phyloP scores from a whole-genome alignment of 1,140 invertebrate genomes.

The Anoplophora glabripennis region DNA sequence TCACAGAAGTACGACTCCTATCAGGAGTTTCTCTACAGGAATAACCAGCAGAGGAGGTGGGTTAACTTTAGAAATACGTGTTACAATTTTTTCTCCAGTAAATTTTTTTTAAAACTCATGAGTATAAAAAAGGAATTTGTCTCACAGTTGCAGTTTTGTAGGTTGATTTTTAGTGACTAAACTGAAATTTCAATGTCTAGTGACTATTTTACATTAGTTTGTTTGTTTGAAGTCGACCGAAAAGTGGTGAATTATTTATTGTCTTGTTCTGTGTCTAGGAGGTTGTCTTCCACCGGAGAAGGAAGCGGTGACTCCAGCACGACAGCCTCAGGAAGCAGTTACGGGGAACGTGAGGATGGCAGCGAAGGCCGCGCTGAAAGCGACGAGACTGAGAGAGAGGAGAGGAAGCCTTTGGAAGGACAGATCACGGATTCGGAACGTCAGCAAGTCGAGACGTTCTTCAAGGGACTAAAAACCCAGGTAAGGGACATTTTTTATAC shows the following conservation, averaged over 20 bases:
- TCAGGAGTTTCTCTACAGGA: constrained; percentile 38
- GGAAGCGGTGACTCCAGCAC: constrained; percentile 53
- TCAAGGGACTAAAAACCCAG: constrained; percentile 73
- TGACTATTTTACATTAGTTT: too few relatives aligned
- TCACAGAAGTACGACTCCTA: constrained; percentile 46
- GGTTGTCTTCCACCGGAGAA: constrained; percentile 52
- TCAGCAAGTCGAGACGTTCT: constrained; percentile 75
- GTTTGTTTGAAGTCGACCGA: too few relatives aligned
- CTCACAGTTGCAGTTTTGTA: too few relatives aligned
- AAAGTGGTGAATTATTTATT: too few relatives aligned
- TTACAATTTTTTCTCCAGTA: too few relatives aligned
- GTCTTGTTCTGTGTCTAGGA: constrained; percentile 26
- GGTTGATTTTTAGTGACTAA: too few relatives aligned
- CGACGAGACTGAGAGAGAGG: constrained; percentile 42
- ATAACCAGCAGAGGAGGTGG: too few relatives aligned
- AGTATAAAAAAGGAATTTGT: too few relatives aligned
- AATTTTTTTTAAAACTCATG: too few relatives aligned
- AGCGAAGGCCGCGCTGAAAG: constrained; percentile 43
- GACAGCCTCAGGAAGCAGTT: constrained; percentile 53
- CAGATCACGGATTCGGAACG: constrained; percentile 66
- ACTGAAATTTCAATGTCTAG: too few relatives aligned
- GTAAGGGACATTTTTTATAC: constrained; percentile 44
- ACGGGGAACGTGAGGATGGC: constrained; percentile 48
- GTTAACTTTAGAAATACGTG: constrained; percentile 12
- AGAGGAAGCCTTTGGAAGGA: constrained; percentile 41